Evolutionary conservation across 2,888 invertebrate species (phyloP).

Genomic region (Iphiclides podalirius): DNA sequence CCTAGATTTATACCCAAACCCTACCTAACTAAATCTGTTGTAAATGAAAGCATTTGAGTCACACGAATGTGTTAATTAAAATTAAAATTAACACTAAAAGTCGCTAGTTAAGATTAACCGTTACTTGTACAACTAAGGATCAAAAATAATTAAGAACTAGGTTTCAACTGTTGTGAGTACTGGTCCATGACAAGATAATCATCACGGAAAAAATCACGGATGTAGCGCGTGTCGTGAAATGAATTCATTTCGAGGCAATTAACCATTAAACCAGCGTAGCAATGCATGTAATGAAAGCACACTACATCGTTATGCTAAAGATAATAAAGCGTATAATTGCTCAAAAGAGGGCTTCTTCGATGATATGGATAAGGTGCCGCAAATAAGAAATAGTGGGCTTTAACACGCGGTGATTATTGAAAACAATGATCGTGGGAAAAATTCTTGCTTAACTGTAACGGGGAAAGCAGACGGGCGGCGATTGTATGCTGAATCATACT

Average conservation of each 20-base stretch:
- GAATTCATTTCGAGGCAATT: slow-evolving; percentile 38
- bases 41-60: no score
- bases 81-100: no score
- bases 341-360: neutral
- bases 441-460: slow-evolving; percentile 53
- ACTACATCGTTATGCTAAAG: slow-evolving; percentile 3
- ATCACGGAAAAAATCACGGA: slow-evolving; percentile 32
- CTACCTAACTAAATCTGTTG: no score
- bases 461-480: slow-evolving; percentile 50
- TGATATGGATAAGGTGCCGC: slow-evolving; percentile 25
- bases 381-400: slow-evolving; percentile 35
- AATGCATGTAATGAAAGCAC: slow-evolving; percentile 2
- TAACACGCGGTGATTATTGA: slow-evolving; percentile 41
- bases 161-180: slow-evolving; percentile 11
- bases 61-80: no score
- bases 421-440: slow-evolving; percentile 69
- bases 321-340: slow-evolving; percentile 22
- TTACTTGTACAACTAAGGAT: neutral
- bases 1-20: no score
- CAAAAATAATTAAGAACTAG: slow-evolving; percentile 1
- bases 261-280: slow-evolving; percentile 24
- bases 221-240: slow-evolving; percentile 40
- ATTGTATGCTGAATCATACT: slow-evolving; percentile 47
- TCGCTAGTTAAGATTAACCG: neutral
- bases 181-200: slow-evolving; percentile 19